These are phyloP conservation scores for Mimumesa dahlbomi DNA, from an alignment of 2,888 invertebrate species.

Conservation along the genomic window DNA sequence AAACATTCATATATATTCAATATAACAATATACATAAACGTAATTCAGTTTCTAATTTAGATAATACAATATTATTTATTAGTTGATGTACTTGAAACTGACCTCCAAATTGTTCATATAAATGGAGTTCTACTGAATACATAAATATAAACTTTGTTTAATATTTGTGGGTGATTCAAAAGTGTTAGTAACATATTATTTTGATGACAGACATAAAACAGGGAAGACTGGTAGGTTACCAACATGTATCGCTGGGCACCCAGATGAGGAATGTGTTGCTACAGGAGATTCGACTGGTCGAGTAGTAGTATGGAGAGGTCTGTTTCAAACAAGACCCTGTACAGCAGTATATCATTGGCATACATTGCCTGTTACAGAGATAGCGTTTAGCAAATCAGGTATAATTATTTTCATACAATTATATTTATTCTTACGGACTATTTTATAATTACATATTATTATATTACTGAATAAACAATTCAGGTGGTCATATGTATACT, in stretches of 20 bases:
- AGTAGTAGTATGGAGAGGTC: conserved; percentile 84
- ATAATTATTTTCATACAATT: conserved; percentile 15
- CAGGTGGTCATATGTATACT: conserved; percentile 86
- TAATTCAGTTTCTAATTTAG: too few relatives aligned
- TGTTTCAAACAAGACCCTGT: conserved; percentile 72
- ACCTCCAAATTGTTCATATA: too few relatives aligned
- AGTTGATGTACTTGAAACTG: too few relatives aligned
- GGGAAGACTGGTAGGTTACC: conserved; percentile 77
- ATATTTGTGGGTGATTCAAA: background rate
- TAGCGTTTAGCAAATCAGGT: conserved; percentile 84
- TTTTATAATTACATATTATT: background rate
- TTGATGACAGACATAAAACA: conserved; percentile 56
- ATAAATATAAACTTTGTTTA: too few relatives aligned
- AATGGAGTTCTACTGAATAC: too few relatives aligned
- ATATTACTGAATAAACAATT: conserved; percentile 27
- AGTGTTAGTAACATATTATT: background rate
- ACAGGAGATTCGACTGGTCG: conserved; percentile 86
- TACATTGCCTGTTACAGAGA: conserved; percentile 85
- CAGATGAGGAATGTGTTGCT: conserved; percentile 84
- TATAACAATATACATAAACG: too few relatives aligned
- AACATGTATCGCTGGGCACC: conserved; percentile 86
- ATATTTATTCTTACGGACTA: background rate
- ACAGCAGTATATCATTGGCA: conserved; percentile 89
- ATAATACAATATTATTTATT: too few relatives aligned
- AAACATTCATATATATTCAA: too few relatives aligned